These are phyloP conservation scores for Cheirogaleus major DNA, from an alignment of 2,797 vertebrate species.

Conservation along the genomic window DNA sequence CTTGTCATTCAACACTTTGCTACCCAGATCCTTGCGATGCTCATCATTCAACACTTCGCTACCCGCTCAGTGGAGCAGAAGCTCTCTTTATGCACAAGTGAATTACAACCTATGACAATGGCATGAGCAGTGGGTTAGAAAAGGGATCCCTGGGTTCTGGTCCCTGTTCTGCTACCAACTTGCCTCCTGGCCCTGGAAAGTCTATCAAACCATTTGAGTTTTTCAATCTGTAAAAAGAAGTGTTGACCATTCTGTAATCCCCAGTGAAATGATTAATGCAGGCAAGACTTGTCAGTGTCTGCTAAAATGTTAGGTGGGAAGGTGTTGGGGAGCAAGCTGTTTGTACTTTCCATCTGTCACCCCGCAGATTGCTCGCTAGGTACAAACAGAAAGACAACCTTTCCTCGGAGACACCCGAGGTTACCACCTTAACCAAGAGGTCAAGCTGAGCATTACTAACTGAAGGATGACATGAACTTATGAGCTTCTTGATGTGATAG, in stretches of 20 bases:
- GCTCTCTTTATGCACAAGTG: not conserved
- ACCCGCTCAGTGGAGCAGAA: too few relatives aligned
- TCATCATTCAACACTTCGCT: not conserved
- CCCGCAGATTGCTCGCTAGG: not conserved
- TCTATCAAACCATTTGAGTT: not conserved
- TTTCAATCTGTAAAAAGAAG: not conserved
- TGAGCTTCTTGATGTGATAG: not conserved
- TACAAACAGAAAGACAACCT: not conserved
- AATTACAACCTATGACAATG: not conserved
- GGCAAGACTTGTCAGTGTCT: not conserved
- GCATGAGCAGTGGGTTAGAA: not conserved
- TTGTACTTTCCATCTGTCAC: not conserved
- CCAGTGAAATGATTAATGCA: not conserved
- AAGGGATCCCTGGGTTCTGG: not conserved
- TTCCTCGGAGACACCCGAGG: not conserved
- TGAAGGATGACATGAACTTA: not conserved
- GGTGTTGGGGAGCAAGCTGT: not conserved
- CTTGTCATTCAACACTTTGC: not conserved
- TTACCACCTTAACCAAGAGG: not conserved
- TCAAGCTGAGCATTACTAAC: not conserved
- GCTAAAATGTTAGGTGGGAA: not conserved
- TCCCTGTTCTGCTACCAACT: not conserved
- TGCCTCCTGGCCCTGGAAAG: not conserved
- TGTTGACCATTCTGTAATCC: not conserved
- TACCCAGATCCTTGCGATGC: not conserved